phyloP scores from a whole-genome alignment of 1,140 invertebrate genomes.

The Drosophila subpulchrella region DNA sequence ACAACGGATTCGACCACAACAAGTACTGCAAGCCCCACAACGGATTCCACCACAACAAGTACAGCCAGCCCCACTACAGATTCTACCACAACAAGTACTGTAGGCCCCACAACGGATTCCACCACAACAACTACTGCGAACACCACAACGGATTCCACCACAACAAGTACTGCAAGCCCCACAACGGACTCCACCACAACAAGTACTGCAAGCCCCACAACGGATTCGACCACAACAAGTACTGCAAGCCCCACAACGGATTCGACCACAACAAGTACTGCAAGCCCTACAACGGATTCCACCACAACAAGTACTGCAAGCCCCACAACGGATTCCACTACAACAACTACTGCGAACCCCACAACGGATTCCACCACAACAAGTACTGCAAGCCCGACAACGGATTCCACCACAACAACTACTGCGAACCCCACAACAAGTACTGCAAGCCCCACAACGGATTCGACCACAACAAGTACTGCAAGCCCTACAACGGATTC shows the following conservation, averaged over 20 bases:
- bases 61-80: slow-evolving; percentile 13
- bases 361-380: neutral
- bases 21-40: no score
- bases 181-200: neutral
- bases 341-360: neutral
- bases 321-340: neutral
- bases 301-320: neutral
- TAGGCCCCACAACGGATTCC: neutral
- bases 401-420: neutral
- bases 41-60: neutral
- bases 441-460: neutral
- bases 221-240: no score
- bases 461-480: neutral
- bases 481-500: no score
- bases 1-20: no score
- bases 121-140: slow-evolving; percentile 1
- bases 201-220: neutral
- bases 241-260: no score
- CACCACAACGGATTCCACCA: neutral
- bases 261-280: neutral
- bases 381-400: neutral
- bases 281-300: neutral
- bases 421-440: neutral
- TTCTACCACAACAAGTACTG: neutral
- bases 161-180: neutral